Evolutionary conservation across 2,113 vertebrate species (phyloP), one percentile per base, ranked within the genome.

Genomic region (Salvelinus namaycush): DNA sequence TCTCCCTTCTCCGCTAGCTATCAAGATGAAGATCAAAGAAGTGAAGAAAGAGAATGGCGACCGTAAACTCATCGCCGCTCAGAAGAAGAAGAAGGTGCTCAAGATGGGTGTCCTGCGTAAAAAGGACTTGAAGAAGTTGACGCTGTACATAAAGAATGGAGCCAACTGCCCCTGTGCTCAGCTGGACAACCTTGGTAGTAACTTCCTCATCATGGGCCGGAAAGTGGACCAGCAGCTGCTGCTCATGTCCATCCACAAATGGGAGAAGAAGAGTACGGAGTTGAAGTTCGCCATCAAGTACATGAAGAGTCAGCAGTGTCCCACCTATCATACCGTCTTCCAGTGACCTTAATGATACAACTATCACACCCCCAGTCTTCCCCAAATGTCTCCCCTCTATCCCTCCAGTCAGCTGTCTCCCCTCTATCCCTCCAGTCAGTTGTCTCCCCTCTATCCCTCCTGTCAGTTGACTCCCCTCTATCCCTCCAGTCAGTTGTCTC

Each of bases 211-310:
- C 86, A 97, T 99, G 97, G 98, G 97, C 69, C 95, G 97, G 68
- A 97, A 96, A 79, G 96, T 96, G 75, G 96, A 97, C 3, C 82
- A 97, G 79, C 96, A 97, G 80, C 91, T 99, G 76, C 93, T 99
- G 64, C 96, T 99, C 80, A 95, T 95, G 57, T 96, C 97, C 26
- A 87, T 99, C 89, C 97, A 99, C 90, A 97, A 95, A 83, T 98
- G 97, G 97, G 97, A 99, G 89, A 98, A 97, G 91, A 97, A 96
- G 90, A 98, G 96, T 89, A 98, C 97, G 85, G 97, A 99, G 88
- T 96, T 99, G 90, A 98, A 97, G 87, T 96, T 95, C 0, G 97
- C 97, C 0, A 89, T 99, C 86, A 99, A 97, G 86, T 97, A 95
- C 90, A 99, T 98, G 96, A 99, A 97, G 89, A 96, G 96, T 66